Percentiles rank a stretch among this genome's conserved stretches.
These are phyloP conservation scores for Erebia palarica DNA, from an alignment of 2,888 invertebrate species.

Conservation along the genomic window DNA sequence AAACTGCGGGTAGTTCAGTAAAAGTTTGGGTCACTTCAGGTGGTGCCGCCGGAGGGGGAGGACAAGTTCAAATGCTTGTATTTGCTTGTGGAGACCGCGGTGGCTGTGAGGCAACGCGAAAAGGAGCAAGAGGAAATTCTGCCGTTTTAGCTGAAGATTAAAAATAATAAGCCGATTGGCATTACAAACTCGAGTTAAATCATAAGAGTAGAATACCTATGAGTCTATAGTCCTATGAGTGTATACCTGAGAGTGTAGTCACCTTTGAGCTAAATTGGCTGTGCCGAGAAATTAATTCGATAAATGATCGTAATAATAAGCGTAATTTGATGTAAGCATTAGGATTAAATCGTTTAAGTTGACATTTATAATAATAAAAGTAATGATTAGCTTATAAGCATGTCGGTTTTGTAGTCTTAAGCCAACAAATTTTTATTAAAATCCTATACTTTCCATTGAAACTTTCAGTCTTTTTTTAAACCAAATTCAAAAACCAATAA, in stretches of 20 bases:
- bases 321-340: not conserved
- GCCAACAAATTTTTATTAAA: not conserved
- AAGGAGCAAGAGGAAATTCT: constrained; percentile 58
- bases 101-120: constrained; percentile 69
- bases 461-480: no score
- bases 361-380: not conserved
- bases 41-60: constrained; percentile 64
- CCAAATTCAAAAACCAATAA: not conserved
- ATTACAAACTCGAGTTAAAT: no score
- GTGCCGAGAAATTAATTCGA: not conserved
- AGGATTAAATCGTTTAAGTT: constrained; percentile 5
- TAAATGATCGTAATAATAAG: constrained; percentile 1
- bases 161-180: no score
- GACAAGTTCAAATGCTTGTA: constrained; percentile 71
- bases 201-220: no score
- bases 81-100: constrained; percentile 69
- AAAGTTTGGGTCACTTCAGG: constrained; percentile 50
- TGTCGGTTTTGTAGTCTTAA: constrained; percentile 5
- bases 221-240: no score
- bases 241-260: no score
- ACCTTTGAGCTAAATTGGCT: not conserved
- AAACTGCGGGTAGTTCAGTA: constrained; percentile 18
- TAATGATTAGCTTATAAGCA: not conserved
- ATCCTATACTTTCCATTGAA: not conserved
- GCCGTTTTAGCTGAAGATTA: constrained; percentile 11